Conservation (phyloP, 2,888 invertebrate species). For the Alcis repandata region DNA sequence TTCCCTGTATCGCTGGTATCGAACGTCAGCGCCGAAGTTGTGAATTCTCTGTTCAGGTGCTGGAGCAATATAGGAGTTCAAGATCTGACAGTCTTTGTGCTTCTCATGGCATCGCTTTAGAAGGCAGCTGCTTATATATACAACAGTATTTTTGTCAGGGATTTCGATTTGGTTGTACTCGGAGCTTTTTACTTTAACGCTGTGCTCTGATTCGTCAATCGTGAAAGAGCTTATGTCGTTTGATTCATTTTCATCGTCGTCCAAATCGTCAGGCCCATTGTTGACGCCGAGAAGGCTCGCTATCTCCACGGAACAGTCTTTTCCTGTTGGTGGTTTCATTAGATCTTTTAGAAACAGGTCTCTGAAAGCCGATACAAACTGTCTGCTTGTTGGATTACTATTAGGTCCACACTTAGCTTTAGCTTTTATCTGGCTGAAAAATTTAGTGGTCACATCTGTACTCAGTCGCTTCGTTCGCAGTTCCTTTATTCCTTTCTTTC, state of each 20-base stretch:
- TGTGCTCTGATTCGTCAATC: slow-evolving; percentile 25
- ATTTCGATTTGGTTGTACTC: slow-evolving; percentile 38
- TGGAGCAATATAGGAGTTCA: slow-evolving; percentile 36
- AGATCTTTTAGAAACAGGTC: slow-evolving; percentile 30
- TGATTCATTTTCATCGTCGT: not conserved
- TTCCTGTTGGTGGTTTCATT: slow-evolving; percentile 30
- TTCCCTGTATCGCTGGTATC: slow-evolving; percentile 39
- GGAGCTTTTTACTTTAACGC: slow-evolving; percentile 23
- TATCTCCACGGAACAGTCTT: slow-evolving; percentile 28
- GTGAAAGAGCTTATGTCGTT: slow-evolving; percentile 4
- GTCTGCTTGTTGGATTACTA: slow-evolving; percentile 32
- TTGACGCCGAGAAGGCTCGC: slow-evolving; percentile 6
- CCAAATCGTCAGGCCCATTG: not conserved
- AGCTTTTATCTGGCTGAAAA: slow-evolving; percentile 38
- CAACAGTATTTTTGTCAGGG: slow-evolving; percentile 32
- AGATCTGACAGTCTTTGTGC: slow-evolving; percentile 32
- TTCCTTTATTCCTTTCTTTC: slow-evolving; percentile 34
- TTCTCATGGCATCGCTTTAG: slow-evolving; percentile 41
- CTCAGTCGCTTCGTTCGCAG: slow-evolving; percentile 37
- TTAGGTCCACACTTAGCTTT: slow-evolving; percentile 30
- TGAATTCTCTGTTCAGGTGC: slow-evolving; percentile 36
- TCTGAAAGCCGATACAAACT: slow-evolving; percentile 25
- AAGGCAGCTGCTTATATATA: slow-evolving; percentile 42
- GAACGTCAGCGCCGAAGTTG: slow-evolving; percentile 33
- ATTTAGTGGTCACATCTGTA: slow-evolving; percentile 29